Evolutionary conservation across 1,140 invertebrate genomes (phyloP).

Genomic region (Tetraneura akinire): DNA sequence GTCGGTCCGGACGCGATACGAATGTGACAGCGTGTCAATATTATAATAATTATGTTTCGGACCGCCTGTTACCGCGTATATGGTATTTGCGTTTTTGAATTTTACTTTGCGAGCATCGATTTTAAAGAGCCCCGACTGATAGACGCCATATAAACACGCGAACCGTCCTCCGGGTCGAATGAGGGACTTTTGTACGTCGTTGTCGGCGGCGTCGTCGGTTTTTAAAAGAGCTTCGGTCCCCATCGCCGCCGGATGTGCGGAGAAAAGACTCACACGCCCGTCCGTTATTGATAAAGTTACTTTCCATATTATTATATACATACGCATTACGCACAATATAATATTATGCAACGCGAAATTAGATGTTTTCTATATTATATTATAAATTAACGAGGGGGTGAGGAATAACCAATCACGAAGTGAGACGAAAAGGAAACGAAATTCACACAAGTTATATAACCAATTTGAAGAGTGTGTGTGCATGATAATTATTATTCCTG

Average conservation of each 20-base stretch:
- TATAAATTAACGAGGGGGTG: conserved; percentile 19
- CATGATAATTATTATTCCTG: no score
- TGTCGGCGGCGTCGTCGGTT: not conserved
- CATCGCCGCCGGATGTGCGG: conserved; percentile 23
- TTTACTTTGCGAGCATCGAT: conserved; percentile 32
- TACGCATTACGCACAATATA: no score
- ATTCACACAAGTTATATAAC: not conserved
- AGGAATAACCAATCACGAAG: no score
- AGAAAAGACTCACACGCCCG: not conserved
- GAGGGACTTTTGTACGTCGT: conserved; percentile 22
- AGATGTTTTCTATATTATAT: conserved; percentile 14
- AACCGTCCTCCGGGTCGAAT: conserved; percentile 18
- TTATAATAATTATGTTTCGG: not conserved
- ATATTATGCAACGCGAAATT: not conserved
- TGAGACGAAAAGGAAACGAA: no score
- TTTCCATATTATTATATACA: no score
- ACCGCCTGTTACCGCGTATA: no score
- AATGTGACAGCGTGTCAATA: not conserved
- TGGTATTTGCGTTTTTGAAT: conserved; percentile 7
- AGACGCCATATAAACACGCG: conserved; percentile 21
- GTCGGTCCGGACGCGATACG: no score
- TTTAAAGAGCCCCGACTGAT: conserved; percentile 25
- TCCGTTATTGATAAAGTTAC: conserved; percentile 47
- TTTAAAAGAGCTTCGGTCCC: conserved; percentile 5
- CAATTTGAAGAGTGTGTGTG: no score